These are phyloP conservation scores for Pseudopleuronectes americanus DNA, from an alignment of 2,797 vertebrate genomes.

Conservation along the genomic window DNA sequence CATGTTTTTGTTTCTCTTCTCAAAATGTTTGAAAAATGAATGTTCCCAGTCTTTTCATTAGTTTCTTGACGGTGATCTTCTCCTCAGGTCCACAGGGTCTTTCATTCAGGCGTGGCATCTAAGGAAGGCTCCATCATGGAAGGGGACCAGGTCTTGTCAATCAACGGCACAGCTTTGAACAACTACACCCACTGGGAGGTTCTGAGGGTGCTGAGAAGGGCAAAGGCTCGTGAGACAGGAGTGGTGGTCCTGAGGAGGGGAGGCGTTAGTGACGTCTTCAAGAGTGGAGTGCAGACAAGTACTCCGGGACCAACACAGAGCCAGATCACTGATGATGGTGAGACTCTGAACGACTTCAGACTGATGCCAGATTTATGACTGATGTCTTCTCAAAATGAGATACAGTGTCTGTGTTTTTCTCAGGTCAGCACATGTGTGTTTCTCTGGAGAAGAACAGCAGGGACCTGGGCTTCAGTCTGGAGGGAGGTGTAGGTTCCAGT, in stretches of 20 bases:
- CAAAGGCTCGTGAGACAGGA: conserved; percentile 74
- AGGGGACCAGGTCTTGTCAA: conserved; percentile 84
- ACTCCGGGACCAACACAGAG: conserved; percentile 31
- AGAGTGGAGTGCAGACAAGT: conserved; percentile 20
- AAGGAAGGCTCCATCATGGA: conserved; percentile 83
- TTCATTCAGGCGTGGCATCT: conserved; percentile 80
- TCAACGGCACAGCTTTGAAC: conserved; percentile 82
- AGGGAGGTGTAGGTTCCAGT: conserved; percentile 81
- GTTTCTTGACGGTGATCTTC: conserved; percentile 1
- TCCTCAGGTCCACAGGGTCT: conserved; percentile 84
- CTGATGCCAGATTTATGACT: no score
- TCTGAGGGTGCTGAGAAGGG: conserved; percentile 74
- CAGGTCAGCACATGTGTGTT: conserved; percentile 74
- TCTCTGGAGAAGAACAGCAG: conserved; percentile 79
- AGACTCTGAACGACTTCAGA: conserved; percentile 10
- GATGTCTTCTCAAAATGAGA: background rate
- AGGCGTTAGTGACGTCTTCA: conserved; percentile 9
- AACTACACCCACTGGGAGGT: conserved; percentile 80
- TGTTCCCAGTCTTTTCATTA: conserved; percentile 6
- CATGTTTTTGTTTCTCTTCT: background rate
- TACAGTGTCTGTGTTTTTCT: conserved; percentile 13
- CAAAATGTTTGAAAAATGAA: background rate
- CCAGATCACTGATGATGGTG: conserved; percentile 60
- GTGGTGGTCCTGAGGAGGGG: conserved; percentile 84
- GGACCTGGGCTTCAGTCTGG: conserved; percentile 86